These are phyloP conservation scores for Melopsittacus undulatus DNA, from an alignment of 2,797 vertebrate species.

Conservation along the genomic window DNA sequence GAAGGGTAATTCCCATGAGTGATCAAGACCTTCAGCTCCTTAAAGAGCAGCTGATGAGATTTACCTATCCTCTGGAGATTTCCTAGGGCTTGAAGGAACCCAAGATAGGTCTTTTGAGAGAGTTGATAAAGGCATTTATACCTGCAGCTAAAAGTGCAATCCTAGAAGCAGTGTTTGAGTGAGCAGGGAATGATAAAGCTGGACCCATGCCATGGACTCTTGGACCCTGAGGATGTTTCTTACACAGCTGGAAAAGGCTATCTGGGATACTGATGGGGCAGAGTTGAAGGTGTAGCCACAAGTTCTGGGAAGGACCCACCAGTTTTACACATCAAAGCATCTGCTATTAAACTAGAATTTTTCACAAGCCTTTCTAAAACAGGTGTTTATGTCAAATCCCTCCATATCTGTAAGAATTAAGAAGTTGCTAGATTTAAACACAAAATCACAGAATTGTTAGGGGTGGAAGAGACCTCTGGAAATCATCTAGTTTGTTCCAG, in stretches of 20 bases:
- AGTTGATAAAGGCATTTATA: neutral
- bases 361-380: neutral
- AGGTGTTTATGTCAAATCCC: neutral
- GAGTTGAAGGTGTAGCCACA: neutral
- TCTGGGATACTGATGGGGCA: neutral
- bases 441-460: neutral
- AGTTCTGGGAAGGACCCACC: neutral
- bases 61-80: neutral
- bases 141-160: neutral
- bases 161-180: fast-evolving
- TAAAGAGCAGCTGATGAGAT: neutral
- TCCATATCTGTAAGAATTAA: neutral
- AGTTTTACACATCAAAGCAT: neutral
- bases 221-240: neutral
- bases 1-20: neutral
- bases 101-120: neutral
- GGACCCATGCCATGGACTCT: neutral
- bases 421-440: neutral
- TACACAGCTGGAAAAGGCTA: neutral
- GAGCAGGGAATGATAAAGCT: neutral
- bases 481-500: neutral
- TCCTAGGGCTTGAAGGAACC: neutral
- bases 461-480: neutral
- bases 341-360: neutral
- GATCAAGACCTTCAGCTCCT: neutral